Evolutionary conservation across 1,140 invertebrate species (phyloP), one percentile per base, ranked within the genome.

Genomic region (Achroia grisella): DNA sequence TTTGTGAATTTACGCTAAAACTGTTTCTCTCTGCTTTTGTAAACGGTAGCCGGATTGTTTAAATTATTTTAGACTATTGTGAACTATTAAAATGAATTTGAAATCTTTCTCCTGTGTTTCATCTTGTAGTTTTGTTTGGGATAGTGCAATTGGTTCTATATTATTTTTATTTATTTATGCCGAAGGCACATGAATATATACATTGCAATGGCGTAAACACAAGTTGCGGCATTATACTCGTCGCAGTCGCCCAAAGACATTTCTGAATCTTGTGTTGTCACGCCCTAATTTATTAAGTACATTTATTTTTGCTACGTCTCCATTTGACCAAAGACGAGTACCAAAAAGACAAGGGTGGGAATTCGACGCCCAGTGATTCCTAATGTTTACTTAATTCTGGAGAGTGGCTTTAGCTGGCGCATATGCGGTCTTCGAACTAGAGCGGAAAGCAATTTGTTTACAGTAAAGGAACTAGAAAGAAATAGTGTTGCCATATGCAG

Each of bases 51-150:
- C 62, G 43, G 39, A 61, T 65, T 59, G 55, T 63, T 71, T 71
- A n/a, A n/a, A 66, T 68, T 66, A 65, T 68, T 77, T 76, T 72
- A 71, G 71, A 81, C 57, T 76, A 76, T 74, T 76, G 72, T 80
- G 76, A 61, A 57, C 71, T 71, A 83, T 83, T 83, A 83, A 83
- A 83, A 79, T 78, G 73, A 76, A 81, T 83, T 83, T 77, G 69
- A 79, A 81, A 79, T 67, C 77, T 70, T 73, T 40, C 34, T 54
- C 52, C 52, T 68, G 76, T 70, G 75, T 83, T 83, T 80, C 65
- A 46, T 65, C 52, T 72, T 76, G 76, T 67, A 71, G 58, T 70
- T 23, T 71, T 67, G 64, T 66, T 56, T 60, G 51, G 62, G 58
- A 58, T 69, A 59, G 65, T 71, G 68, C 61, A 68, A 63, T 63